Evolutionary conservation across 2,797 vertebrate genomes (phyloP).

Genomic region (Crocidura indochinensis): DNA sequence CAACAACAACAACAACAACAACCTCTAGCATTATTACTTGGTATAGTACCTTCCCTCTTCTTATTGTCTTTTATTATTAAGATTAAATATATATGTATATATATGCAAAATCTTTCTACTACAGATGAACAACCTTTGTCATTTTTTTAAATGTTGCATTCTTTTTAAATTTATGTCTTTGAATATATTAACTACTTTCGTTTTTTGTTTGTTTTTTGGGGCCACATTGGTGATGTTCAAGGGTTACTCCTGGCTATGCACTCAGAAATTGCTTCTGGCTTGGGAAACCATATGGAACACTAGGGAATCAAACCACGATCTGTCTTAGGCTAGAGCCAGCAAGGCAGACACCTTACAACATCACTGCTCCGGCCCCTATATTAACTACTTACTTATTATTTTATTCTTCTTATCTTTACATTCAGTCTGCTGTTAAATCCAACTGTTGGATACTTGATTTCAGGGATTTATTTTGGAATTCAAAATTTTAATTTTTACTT

Average conservation of each 20-base stretch:
- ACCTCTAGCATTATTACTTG: neutral
- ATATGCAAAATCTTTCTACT: neutral
- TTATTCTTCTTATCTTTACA: neutral
- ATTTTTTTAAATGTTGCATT: neutral
- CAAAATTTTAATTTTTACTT: conserved; percentile 3
- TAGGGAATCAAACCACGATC: too few relatives aligned
- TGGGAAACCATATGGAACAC: too few relatives aligned
- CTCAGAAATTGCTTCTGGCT: too few relatives aligned
- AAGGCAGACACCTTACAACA: too few relatives aligned
- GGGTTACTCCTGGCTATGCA: too few relatives aligned
- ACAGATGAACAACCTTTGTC: neutral
- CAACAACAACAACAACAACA: too few relatives aligned
- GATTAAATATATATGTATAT: neutral
- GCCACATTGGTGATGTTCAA: too few relatives aligned
- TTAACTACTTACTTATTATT: neutral
- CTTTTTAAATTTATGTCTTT: neutral
- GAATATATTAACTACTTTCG: too few relatives aligned
- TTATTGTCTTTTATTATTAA: neutral
- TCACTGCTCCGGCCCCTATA: neutral
- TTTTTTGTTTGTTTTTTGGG: too few relatives aligned
- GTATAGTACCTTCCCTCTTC: neutral
- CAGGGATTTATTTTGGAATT: conserved; percentile 30
- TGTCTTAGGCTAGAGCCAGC: too few relatives aligned
- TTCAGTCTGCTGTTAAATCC: neutral
- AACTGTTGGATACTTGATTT: conserved; percentile 20